phyloP scores from a whole-genome alignment of 2,888 invertebrate genomes.

The Chloromyia formosa region DNA sequence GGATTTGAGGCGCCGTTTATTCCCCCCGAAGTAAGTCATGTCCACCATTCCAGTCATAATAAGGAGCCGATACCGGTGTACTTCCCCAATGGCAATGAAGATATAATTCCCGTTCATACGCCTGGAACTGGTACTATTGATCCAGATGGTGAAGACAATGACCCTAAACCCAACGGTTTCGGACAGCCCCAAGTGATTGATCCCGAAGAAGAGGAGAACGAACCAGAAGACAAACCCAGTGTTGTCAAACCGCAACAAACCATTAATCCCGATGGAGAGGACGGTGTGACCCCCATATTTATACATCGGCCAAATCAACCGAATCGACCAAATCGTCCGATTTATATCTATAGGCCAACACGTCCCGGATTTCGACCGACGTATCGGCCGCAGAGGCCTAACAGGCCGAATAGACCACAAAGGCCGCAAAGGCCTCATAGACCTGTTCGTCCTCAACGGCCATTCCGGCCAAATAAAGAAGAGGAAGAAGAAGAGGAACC shows the following conservation, averaged over 20 bases:
- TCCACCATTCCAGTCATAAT: not conserved
- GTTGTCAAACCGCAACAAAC: too few relatives aligned
- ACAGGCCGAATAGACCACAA: not conserved
- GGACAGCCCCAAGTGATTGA: not conserved
- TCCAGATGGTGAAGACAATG: not conserved
- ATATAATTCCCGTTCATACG: not conserved
- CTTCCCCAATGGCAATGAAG: not conserved
- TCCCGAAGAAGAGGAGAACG: not conserved
- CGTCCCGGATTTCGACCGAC: constrained; percentile 20
- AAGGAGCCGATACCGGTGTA: not conserved
- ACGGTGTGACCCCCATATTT: not conserved
- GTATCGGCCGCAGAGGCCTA: not conserved
- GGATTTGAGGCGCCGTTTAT: not conserved
- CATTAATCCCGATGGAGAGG: not conserved
- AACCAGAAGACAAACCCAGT: not conserved
- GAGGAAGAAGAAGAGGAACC: constrained; percentile 19
- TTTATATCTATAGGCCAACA: not conserved
- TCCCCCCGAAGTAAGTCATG: not conserved
- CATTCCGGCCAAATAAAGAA: constrained; percentile 6
- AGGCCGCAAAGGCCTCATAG: constrained; percentile 20
- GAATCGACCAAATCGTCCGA: constrained; percentile 7
- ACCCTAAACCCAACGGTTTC: too few relatives aligned
- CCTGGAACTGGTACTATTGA: not conserved
- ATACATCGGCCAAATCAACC: not conserved
- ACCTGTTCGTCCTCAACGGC: constrained; percentile 5